Evolutionary conservation across 1,140 invertebrate species (phyloP).

Genomic region (Drosophila tsacasi): DNA sequence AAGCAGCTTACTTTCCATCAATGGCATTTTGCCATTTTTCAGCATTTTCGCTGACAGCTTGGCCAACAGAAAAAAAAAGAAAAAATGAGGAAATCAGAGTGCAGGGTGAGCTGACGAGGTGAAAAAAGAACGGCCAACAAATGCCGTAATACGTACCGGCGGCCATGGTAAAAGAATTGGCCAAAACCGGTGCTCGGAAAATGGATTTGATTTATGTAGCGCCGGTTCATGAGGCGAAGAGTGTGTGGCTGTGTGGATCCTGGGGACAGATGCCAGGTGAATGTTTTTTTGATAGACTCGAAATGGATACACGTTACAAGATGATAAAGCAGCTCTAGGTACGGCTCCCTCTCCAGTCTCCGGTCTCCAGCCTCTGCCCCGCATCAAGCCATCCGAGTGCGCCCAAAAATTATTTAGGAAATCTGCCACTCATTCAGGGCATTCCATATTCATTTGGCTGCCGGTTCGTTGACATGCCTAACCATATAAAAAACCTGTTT

Average conservation of each 20-base stretch:
- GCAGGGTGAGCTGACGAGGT: slow-evolving; percentile 11
- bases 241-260: slow-evolving; percentile 9
- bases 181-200: slow-evolving; percentile 54
- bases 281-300: slow-evolving; percentile 75
- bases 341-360: neutral
- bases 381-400: slow-evolving; percentile 45
- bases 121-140: slow-evolving; percentile 57
- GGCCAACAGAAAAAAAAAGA: slow-evolving; percentile 32
- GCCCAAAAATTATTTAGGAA: slow-evolving; percentile 79
- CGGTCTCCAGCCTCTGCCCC: neutral
- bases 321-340: slow-evolving; percentile 68
- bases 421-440: slow-evolving; percentile 54
- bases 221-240: slow-evolving; percentile 12
- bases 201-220: slow-evolving; percentile 77
- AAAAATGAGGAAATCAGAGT: slow-evolving; percentile 11
- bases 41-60: slow-evolving; percentile 83
- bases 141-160: slow-evolving; percentile 66
- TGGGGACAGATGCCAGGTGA: slow-evolving; percentile 42
- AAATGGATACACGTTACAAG: slow-evolving; percentile 80
- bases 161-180: slow-evolving; percentile 54
- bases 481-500: slow-evolving; percentile 55
- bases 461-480: slow-evolving; percentile 72
- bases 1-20: slow-evolving; percentile 76
- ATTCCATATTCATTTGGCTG: slow-evolving; percentile 80
- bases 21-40: slow-evolving; percentile 84